Evolutionary conservation across 2,888 invertebrate species (phyloP).

Genomic region (Nemotelus pantherinus): DNA sequence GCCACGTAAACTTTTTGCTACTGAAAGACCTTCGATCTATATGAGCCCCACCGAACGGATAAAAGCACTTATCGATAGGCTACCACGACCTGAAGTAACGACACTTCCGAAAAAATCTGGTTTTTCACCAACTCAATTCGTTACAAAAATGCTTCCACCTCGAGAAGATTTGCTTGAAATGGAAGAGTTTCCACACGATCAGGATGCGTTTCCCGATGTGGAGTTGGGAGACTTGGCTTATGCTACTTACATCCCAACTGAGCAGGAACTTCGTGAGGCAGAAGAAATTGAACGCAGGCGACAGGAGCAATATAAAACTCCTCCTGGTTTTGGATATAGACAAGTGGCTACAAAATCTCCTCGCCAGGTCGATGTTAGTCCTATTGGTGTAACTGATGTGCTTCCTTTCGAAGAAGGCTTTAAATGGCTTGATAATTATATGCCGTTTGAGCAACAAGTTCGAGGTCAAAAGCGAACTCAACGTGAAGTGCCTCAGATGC

Average conservation of each 20-base stretch:
- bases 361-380: conserved; percentile 13
- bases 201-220: background rate
- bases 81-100: conserved; percentile 31
- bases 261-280: conserved; percentile 39
- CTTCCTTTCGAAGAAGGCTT: conserved; percentile 44
- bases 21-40: background rate
- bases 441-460: conserved; percentile 38
- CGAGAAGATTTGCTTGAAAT: conserved; percentile 30
- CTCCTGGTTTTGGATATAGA: background rate
- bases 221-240: conserved; percentile 30
- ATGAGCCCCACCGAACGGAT: conserved; percentile 25
- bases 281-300: background rate
- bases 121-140: conserved; percentile 33
- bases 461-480: background rate
- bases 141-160: conserved; percentile 15
- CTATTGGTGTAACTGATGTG: conserved; percentile 23
- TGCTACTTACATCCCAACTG: conserved; percentile 45
- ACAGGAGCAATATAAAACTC: background rate
- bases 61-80: conserved; percentile 20
- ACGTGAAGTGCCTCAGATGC: background rate
- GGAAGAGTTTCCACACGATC: conserved; percentile 32
- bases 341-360: background rate
- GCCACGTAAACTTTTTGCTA: background rate
- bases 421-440: conserved; percentile 44
- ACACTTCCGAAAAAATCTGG: conserved; percentile 22